A percentile compares a stretch with the other conserved stretches of the same genome.
phyloP scores from a whole-genome alignment of 2,113 vertebrate species.

The Neofelis nebulosa region DNA sequence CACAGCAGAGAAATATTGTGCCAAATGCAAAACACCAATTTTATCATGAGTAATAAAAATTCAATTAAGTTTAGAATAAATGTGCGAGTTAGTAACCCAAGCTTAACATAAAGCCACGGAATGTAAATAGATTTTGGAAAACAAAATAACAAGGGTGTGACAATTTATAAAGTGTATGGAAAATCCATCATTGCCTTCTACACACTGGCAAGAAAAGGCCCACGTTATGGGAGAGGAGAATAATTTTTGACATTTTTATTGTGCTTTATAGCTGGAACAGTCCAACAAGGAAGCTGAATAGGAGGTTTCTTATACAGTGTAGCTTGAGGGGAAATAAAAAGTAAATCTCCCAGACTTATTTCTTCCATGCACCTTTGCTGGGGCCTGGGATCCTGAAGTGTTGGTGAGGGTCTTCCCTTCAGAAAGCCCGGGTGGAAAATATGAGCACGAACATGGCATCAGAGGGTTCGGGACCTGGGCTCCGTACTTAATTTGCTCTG shows the following conservation, averaged over 20 bases:
- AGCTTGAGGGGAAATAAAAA: background rate
- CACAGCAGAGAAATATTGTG: constrained; percentile 66
- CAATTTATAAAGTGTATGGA: constrained; percentile 66
- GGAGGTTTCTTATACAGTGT: background rate
- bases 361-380: background rate
- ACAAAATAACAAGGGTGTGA: constrained; percentile 67
- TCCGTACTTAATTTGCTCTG: background rate
- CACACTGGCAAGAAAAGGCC: background rate
- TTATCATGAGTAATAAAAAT: constrained; percentile 77
- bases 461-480: background rate
- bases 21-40: constrained; percentile 73
- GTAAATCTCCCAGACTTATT: background rate
- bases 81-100: constrained; percentile 67
- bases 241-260: constrained; percentile 66
- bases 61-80: constrained; percentile 78
- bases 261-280: constrained; percentile 19
- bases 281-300: background rate
- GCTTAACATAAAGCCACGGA: constrained; percentile 66
- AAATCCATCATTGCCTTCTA: constrained; percentile 66
- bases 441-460: background rate
- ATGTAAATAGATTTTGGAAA: constrained; percentile 74
- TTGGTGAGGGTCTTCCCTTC: background rate
- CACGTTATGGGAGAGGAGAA: constrained; percentile 44
- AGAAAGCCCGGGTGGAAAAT: background rate
- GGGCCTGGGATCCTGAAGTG: background rate